A percentile compares a stretch with the other conserved stretches of the same genome.
These are phyloP conservation scores for Diabrotica balteata DNA, from an alignment of 2,888 invertebrate species.

Conservation along the genomic window DNA sequence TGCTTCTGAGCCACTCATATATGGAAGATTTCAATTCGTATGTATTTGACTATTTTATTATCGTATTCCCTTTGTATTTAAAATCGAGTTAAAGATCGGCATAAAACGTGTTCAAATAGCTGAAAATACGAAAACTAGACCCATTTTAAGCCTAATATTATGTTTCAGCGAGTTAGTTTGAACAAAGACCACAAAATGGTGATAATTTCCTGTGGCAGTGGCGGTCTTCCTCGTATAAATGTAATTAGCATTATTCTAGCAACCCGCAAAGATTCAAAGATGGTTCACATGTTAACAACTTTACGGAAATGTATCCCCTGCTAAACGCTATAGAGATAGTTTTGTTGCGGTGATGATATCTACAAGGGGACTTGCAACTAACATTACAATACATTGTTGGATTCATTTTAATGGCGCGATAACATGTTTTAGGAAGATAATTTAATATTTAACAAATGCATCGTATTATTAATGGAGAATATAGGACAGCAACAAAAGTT, in stretches of 20 bases:
- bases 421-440: too few relatives aligned
- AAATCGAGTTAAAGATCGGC: background rate
- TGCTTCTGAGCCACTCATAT: too few relatives aligned
- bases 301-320: conserved; percentile 17
- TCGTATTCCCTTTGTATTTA: background rate
- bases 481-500: too few relatives aligned
- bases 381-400: too few relatives aligned
- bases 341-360: conserved; percentile 11
- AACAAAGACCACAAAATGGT: conserved; percentile 19
- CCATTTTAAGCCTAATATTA: conserved; percentile 17
- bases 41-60: too few relatives aligned
- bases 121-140: conserved; percentile 23
- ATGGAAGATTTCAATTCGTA: too few relatives aligned
- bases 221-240: conserved; percentile 32
- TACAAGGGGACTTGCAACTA: conserved; percentile 11
- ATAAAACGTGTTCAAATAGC: conserved; percentile 1
- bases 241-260: conserved; percentile 30
- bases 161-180: conserved; percentile 10
- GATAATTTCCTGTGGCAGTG: conserved; percentile 22
- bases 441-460: too few relatives aligned
- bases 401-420: too few relatives aligned
- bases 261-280: conserved; percentile 15
- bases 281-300: conserved; percentile 27
- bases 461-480: too few relatives aligned
- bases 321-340: conserved; percentile 13